phyloP scores from a whole-genome alignment of 2,113 vertebrate species.

The Cynocephalus volans region DNA sequence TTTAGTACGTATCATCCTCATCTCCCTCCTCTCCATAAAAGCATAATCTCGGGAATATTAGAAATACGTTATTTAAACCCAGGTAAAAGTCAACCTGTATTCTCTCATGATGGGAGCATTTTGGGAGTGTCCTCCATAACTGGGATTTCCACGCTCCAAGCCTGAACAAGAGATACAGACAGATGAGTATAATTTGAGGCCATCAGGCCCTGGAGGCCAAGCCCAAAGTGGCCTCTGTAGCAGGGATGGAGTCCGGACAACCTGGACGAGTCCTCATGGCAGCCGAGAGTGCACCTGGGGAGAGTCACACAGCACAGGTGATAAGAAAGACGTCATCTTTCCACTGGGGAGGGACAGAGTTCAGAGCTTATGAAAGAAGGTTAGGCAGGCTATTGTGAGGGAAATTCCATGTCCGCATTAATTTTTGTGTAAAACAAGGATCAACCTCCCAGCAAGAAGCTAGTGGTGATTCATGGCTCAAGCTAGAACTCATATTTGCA shows the following conservation, averaged over 20 bases:
- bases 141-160: not conserved
- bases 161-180: not conserved
- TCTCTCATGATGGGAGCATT: not conserved
- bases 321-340: not conserved
- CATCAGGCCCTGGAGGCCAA: not conserved
- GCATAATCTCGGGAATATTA: not conserved
- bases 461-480: not conserved
- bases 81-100: not conserved
- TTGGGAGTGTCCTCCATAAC: not conserved
- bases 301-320: not conserved
- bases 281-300: not conserved
- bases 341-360: not conserved
- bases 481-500: not conserved
- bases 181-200: not conserved
- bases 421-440: constrained; percentile 20
- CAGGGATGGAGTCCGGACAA: not conserved
- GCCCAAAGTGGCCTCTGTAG: no score
- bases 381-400: not conserved
- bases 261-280: accelerated
- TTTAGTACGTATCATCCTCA: not conserved
- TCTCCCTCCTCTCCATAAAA: accelerated
- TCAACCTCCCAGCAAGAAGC: not conserved
- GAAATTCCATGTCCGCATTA: not conserved
- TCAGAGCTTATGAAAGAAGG: not conserved
- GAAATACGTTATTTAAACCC: not conserved